These are phyloP conservation scores for Pachypeltis micranthus DNA, from an alignment of 1,140 invertebrate species.

Conservation along the genomic window DNA sequence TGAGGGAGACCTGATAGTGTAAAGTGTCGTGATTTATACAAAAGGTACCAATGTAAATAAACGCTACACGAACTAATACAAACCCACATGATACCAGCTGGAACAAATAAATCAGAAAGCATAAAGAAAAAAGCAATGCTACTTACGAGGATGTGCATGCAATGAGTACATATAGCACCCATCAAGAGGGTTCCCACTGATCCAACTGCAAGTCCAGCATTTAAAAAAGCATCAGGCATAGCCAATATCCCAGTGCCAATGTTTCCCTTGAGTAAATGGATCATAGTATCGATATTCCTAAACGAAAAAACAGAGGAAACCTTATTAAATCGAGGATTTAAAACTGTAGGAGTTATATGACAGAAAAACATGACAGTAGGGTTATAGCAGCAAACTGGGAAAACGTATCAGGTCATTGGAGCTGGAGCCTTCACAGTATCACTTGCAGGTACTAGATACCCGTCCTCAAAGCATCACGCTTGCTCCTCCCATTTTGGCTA, in stretches of 20 bases:
- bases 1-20: too few species aligned
- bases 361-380: not conserved
- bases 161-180: conserved; percentile 70
- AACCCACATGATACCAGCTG: too few species aligned
- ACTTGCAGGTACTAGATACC: too few species aligned
- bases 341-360: not conserved
- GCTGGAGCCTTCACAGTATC: too few species aligned
- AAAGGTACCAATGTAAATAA: too few species aligned
- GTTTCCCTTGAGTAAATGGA: conserved; percentile 70
- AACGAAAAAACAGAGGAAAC: conserved; percentile 24
- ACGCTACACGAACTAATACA: too few species aligned
- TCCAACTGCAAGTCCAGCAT: conserved; percentile 62
- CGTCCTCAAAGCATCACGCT: too few species aligned
- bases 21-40: too few species aligned
- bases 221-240: conserved; percentile 76
- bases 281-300: conserved; percentile 63
- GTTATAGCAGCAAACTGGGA: not conserved
- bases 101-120: too few species aligned
- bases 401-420: too few species aligned
- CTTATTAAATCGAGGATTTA: conserved; percentile 9
- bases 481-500: too few species aligned
- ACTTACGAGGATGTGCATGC: conserved; percentile 72
- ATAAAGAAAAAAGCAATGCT: too few species aligned
- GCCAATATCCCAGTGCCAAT: conserved; percentile 72
- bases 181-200: conserved; percentile 57